Conservation (phyloP, 1,140 invertebrate species). For the Pogonognathellus flavescens region DNA sequence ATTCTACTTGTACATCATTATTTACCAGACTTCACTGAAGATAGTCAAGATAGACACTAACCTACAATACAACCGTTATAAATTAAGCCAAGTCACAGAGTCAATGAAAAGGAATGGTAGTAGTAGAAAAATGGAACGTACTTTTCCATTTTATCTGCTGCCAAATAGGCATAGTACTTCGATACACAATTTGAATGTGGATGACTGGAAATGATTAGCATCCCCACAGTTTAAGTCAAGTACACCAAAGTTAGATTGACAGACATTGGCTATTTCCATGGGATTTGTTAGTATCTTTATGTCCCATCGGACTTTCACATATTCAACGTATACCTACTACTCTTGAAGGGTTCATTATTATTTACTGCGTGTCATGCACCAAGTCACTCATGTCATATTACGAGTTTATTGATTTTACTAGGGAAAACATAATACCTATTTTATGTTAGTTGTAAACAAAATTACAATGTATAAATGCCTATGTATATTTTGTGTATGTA, state of each 20-base stretch:
- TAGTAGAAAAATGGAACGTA: background rate
- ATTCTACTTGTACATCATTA: constrained; percentile 45
- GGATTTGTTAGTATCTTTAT: background rate
- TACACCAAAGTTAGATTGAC: too few relatives aligned
- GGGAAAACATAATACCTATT: background rate
- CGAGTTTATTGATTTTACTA: background rate
- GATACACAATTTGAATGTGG: too few relatives aligned
- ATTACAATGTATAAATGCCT: background rate
- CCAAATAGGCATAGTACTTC: too few relatives aligned
- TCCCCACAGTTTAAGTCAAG: too few relatives aligned
- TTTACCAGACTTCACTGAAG: constrained; percentile 28
- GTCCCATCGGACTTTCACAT: constrained; percentile 5
- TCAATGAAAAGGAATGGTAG: constrained; percentile 30
- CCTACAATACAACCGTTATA: background rate
- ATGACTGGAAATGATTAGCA: too few relatives aligned
- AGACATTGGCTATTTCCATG: background rate
- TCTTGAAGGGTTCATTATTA: constrained; percentile 3
- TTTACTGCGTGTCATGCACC: constrained; percentile 4
- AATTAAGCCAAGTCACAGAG: background rate
- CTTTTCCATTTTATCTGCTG: constrained; percentile 5
- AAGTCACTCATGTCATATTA: background rate
- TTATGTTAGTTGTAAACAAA: too few relatives aligned
- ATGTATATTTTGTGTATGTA: background rate
- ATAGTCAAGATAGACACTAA: constrained; percentile 1
- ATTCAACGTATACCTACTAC: too few relatives aligned